Evolutionary conservation across 2,797 vertebrate species (phyloP), one percentile per base, ranked within the genome.

Genomic region (Liasis olivaceus): DNA sequence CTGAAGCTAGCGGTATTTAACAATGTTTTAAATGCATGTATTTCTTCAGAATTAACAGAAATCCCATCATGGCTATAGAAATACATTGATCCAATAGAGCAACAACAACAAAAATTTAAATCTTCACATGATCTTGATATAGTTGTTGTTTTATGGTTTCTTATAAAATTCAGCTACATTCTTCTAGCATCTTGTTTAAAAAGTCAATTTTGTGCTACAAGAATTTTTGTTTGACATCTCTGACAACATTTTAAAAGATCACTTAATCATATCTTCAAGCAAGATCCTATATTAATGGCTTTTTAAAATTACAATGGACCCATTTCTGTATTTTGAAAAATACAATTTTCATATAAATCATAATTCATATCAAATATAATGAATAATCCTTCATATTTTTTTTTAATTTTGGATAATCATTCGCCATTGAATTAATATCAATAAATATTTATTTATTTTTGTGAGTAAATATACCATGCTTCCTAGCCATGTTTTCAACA

Each of bases 1-100:
- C 54, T 88, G 56, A 85, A 95, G 85, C 54, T 94, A 92, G 51
- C 42, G 94, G 85, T n/a, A 4, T 15, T 92, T 85, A 96, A 93
- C 92, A 56, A 1, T 26, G 0, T 54, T 28, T 56, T 7, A 1
- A 51, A 51, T 8, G 5, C 7, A 51, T 51, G 51, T 51, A 51
- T 66, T 26, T 26, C 22, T 66, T 66, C 24, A 13, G 60, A 93
- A 64, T 28, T 54, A 87, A 92, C 64, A 4, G 3, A 0, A 42
- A 72, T 31, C 90, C 1, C n/a, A 60, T 2, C 1, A 42, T 20
- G 1, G 28, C 6, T 88, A 20, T 8, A 89, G 22, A 90, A 90
- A 36, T 17, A 59, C 42, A 89, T 93, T 91, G 6, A 5, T 92
- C 72, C 94, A 92, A 51, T 1, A 24, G 6, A 17, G 88, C 28